A percentile compares a stretch with the other conserved stretches of the same genome.
These are phyloP conservation scores for Drosophila sucinea DNA, from an alignment of 1,140 invertebrate genomes.

Conservation along the genomic window DNA sequence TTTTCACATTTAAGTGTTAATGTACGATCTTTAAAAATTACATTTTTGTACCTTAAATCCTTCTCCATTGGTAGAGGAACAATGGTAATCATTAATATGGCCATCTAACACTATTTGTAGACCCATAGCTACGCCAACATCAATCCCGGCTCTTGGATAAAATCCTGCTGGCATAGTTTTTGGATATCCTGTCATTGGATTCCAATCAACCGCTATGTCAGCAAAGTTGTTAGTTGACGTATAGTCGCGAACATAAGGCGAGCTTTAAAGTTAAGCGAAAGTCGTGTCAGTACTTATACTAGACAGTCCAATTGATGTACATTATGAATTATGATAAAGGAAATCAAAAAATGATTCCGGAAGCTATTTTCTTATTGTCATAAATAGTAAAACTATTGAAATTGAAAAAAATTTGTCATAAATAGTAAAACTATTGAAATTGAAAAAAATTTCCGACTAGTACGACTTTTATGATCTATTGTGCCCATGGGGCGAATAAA, in stretches of 20 bases:
- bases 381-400: no score
- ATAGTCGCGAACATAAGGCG: constrained; percentile 54
- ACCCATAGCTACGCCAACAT: constrained; percentile 87
- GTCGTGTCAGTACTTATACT: no score
- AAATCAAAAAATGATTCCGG: no score
- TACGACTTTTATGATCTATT: no score
- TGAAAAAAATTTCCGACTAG: no score
- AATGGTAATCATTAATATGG: constrained; percentile 89
- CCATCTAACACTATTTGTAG: constrained; percentile 89
- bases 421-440: no score
- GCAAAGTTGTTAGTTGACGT: constrained; percentile 56
- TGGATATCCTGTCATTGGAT: constrained; percentile 73
- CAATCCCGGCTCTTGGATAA: constrained; percentile 77
- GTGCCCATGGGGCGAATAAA: no score
- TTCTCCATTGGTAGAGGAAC: constrained; percentile 89
- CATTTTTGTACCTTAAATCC: constrained; percentile 87
- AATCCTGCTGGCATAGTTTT: constrained; percentile 53
- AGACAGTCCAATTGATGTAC: no score
- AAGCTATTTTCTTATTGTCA: no score
- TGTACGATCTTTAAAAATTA: background rate
- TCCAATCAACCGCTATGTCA: constrained; percentile 86
- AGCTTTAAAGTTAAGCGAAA: constrained; percentile 14
- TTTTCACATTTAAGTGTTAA: background rate
- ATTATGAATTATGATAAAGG: no score
- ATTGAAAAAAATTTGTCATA: no score